Conservation (phyloP, 2,797 vertebrate genomes). For the Cynopterus sphinx region DNA sequence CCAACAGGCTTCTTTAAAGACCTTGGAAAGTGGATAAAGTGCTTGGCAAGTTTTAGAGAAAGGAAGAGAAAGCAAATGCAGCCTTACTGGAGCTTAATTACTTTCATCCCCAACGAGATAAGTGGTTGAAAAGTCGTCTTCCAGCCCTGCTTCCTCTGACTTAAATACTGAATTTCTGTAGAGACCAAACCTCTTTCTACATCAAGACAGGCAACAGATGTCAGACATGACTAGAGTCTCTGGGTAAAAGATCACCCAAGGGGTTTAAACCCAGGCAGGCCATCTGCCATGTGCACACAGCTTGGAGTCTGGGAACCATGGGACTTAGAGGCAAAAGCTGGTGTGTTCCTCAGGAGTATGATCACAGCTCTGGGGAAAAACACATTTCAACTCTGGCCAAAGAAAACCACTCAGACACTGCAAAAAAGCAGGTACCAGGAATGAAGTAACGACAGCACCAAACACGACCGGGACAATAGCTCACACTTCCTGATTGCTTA, state of each 20-base stretch:
- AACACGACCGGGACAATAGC: background rate
- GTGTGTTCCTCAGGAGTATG: background rate
- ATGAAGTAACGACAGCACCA: background rate
- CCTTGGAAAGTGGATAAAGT: background rate
- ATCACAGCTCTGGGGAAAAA: background rate
- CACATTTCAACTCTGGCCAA: background rate
- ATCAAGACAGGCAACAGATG: background rate
- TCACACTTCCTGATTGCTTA: background rate
- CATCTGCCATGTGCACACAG: background rate
- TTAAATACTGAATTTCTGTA: background rate
- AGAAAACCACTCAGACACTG: background rate
- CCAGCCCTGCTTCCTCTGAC: background rate
- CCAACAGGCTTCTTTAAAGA: background rate
- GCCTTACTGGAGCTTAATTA: background rate
- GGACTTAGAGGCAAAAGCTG: background rate
- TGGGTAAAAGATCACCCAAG: background rate
- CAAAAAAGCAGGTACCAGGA: background rate
- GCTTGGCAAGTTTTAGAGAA: background rate
- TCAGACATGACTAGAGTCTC: background rate
- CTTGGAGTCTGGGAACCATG: background rate
- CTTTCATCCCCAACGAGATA: background rate
- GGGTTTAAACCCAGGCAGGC: background rate
- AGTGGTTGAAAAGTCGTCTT: background rate
- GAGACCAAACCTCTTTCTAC: background rate
- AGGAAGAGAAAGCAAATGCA: background rate